Evolutionary conservation across 2,113 vertebrate species (phyloP).

Genomic region (Petrocephalus zakoni): DNA sequence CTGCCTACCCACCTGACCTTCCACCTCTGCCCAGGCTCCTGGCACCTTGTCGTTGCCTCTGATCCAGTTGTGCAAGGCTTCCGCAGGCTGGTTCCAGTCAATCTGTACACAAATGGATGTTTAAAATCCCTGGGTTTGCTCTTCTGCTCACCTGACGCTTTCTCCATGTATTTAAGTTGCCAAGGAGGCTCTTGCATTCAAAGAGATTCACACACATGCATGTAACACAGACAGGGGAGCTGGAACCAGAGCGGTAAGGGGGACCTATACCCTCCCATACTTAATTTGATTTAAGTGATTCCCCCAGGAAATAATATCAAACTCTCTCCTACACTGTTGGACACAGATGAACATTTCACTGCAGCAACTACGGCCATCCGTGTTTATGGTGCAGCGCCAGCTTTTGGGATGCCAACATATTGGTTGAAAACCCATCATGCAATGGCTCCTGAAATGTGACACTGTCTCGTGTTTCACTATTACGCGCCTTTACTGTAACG

Average conservation of each 20-base stretch:
- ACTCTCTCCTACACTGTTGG: neutral
- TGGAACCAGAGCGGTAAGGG: neutral
- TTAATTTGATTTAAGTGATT: neutral
- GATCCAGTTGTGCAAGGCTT: constrained; percentile 82
- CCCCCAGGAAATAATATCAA: neutral
- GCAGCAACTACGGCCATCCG: neutral
- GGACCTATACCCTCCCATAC: neutral
- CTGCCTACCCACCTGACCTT: constrained; percentile 63
- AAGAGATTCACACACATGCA: neutral
- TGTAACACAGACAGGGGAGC: neutral
- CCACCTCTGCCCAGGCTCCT: constrained; percentile 74
- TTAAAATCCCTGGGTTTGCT: neutral
- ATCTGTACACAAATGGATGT: constrained; percentile 52
- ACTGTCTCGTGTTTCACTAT: neutral
- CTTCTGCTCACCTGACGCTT: neutral
- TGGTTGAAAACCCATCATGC: neutral
- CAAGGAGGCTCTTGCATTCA: neutral
- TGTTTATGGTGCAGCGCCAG: neutral
- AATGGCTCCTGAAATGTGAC: neutral
- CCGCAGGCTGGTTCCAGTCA: constrained; percentile 75
- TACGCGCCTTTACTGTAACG: neutral
- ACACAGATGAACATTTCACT: neutral
- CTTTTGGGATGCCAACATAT: neutral
- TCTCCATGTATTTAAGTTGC: neutral
- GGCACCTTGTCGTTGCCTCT: constrained; percentile 81